A percentile compares a stretch with the other conserved stretches of the same genome.
These are phyloP conservation scores for Mayetiola destructor DNA, from an alignment of 2,888 invertebrate genomes.

Conservation along the genomic window DNA sequence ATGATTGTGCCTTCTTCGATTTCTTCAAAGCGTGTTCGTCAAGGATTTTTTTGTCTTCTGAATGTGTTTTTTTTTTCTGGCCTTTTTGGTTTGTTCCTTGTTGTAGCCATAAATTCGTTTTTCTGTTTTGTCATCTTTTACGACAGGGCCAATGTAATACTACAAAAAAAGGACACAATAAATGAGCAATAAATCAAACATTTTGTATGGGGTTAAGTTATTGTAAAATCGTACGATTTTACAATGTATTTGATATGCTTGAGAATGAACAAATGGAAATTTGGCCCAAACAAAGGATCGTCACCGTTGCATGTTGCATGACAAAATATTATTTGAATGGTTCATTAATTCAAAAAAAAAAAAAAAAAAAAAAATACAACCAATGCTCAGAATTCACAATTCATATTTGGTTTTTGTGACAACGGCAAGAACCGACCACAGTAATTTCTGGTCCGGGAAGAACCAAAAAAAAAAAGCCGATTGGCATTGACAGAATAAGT, in stretches of 20 bases:
- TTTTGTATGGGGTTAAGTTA: constrained; percentile 11
- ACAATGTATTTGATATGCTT: constrained; percentile 10
- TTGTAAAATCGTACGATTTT: constrained; percentile 8
- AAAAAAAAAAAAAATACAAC: too few species aligned
- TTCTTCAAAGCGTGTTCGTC: constrained; percentile 8
- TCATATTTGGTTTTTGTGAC: not conserved
- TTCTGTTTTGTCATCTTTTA: not conserved
- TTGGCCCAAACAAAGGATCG: not conserved
- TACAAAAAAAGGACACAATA: too few species aligned
- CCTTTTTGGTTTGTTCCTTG: not conserved
- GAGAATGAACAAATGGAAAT: not conserved
- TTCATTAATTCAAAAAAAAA: constrained; percentile 8
- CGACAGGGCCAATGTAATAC: too few species aligned
- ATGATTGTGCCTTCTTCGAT: not conserved
- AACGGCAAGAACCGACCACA: not conserved
- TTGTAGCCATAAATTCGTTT: not conserved
- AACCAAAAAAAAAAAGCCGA: not conserved
- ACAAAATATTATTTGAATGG: constrained; percentile 11
- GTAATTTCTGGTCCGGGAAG: not conserved
- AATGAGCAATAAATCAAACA: constrained; percentile 7
- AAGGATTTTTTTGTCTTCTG: constrained; percentile 6
- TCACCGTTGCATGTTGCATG: not conserved
- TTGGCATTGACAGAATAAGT: not conserved
- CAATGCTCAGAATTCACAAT: too few species aligned
- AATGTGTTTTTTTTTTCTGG: not conserved